Evolutionary conservation across 2,888 invertebrate genomes (phyloP), one percentile per base, ranked within the genome.

Genomic region (Pocota personata): DNA sequence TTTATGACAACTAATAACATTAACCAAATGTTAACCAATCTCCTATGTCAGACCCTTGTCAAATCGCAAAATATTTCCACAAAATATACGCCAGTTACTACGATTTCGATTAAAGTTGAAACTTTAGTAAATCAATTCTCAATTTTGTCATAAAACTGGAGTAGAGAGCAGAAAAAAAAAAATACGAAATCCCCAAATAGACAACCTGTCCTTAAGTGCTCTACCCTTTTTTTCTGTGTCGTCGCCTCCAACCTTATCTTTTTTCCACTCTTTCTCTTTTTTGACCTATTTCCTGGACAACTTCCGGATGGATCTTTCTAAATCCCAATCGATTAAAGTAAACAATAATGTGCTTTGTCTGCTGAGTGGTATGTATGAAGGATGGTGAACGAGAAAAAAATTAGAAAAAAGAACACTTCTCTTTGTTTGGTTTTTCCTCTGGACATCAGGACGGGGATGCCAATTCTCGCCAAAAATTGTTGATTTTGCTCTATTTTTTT

Each of bases 251-350:
- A 6, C 27, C 27, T 14, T n/a, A 24, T 27, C 7, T 24, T 0
- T 21, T 4, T 5, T 2, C 43, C 14, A 4, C 60, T 21, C 40
- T 40, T 60, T 58, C n/a, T 14, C 16, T 16, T 46, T 8, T 21
- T 10, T 58, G 16, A 40, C 60, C 30, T 32, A 77, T 67, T 69
- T 77, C 77, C 77, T 69, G 69, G 30, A 69, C 69, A 77, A 77
- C 77, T 77, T 77, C 77, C 77, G 67, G 69, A 57, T 58, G 67
- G 77, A 69, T 69, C 69, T 50, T 16, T 69, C 30, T 30, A 60
- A 77, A 77, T 60, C 58, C 60, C 67, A 60, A 58, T 77, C 69
- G 67, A 77, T 77, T 69, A 60, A 50, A 69, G 77, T 77, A 77
- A 69, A 77, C 67, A 77, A 67, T 67, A 67, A 67, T 69, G 69